Conservation (phyloP, 1,140 invertebrate species). For the Zelostemma sp. region DNA sequence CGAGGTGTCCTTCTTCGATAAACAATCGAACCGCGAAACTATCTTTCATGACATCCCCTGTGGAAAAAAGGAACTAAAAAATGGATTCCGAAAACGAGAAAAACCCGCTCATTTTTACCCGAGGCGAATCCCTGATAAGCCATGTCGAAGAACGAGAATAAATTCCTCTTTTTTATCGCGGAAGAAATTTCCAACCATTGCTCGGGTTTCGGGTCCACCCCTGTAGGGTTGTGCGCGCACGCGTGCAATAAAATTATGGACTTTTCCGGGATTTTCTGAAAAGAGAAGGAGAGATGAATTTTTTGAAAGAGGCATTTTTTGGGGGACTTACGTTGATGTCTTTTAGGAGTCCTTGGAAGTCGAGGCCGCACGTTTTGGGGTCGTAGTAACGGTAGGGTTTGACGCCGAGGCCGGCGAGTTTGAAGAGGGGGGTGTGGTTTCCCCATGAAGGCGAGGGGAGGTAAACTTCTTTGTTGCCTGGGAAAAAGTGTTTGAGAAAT, state of each 20-base stretch:
- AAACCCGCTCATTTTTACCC: constrained; percentile 69
- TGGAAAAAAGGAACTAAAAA: constrained; percentile 42
- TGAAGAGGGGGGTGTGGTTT: constrained; percentile 96
- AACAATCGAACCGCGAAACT: constrained; percentile 92
- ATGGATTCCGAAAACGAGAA: too few species aligned
- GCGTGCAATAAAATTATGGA: constrained; percentile 96
- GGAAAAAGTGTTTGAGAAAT: constrained; percentile 90
- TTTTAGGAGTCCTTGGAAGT: constrained; percentile 91
- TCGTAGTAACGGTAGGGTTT: constrained; percentile 98
- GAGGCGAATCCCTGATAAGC: constrained; percentile 98
- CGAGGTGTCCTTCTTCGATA: constrained; percentile 91
- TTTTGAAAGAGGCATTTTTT: background rate
- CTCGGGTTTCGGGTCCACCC: constrained; percentile 92
- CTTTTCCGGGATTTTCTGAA: constrained; percentile 92
- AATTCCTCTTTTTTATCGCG: constrained; percentile 84
- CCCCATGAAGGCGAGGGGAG: constrained; percentile 98
- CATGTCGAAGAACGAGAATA: constrained; percentile 99
- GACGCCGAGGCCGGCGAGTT: constrained; percentile 86
- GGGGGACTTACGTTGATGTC: constrained; percentile 82
- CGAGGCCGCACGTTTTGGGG: constrained; percentile 94
- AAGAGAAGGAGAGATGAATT: constrained; percentile 34
- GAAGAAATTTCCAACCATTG: constrained; percentile 89
- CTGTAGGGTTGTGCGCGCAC: constrained; percentile 99
- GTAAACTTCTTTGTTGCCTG: constrained; percentile 89
- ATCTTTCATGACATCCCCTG: constrained; percentile 89